Evolutionary conservation across 64 coral and sea anemone species (phyloP).

Genomic region (Astreopora myriophthalma): DNA sequence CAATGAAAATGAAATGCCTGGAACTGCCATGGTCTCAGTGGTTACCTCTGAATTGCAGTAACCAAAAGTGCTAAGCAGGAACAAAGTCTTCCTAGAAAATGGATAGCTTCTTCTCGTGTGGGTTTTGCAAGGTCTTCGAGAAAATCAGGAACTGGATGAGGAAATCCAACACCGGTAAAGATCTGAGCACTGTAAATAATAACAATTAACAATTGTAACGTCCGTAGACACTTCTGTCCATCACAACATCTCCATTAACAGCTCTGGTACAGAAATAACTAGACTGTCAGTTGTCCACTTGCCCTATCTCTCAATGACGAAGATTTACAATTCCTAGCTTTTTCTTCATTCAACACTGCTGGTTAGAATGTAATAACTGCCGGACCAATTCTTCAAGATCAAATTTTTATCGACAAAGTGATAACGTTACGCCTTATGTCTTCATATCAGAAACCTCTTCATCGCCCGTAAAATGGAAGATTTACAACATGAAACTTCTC

Average conservation of each 20-base stretch:
- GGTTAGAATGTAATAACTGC: too few species aligned
- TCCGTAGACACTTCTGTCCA: not conserved
- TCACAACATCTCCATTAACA: not conserved
- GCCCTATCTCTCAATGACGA: too few species aligned
- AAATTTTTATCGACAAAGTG: too few species aligned
- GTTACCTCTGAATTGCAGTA: constrained; percentile 75
- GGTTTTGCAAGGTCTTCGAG: constrained; percentile 75
- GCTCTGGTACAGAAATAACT: not conserved
- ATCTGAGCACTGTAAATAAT: constrained; percentile 80
- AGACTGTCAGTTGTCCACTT: too few species aligned
- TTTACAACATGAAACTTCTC: too few species aligned
- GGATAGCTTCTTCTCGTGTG: constrained; percentile 74
- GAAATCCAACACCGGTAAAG: constrained; percentile 74
- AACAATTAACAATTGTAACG: not conserved
- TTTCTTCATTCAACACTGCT: too few species aligned
- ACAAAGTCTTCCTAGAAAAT: constrained; percentile 68
- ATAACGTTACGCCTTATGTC: too few species aligned
- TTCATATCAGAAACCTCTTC: too few species aligned
- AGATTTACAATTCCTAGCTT: too few species aligned
- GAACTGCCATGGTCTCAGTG: too few species aligned
- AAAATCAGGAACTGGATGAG: constrained; percentile 61
- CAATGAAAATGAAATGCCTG: not conserved
- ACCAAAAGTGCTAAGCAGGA: constrained; percentile 68
- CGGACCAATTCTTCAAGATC: too few species aligned
- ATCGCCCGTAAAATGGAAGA: too few species aligned